Percentiles rank a stretch among this genome's conserved stretches.
Evolutionary conservation across 2,888 invertebrate species (phyloP).

Genomic region (Sinopyrophorus schimmeli): DNA sequence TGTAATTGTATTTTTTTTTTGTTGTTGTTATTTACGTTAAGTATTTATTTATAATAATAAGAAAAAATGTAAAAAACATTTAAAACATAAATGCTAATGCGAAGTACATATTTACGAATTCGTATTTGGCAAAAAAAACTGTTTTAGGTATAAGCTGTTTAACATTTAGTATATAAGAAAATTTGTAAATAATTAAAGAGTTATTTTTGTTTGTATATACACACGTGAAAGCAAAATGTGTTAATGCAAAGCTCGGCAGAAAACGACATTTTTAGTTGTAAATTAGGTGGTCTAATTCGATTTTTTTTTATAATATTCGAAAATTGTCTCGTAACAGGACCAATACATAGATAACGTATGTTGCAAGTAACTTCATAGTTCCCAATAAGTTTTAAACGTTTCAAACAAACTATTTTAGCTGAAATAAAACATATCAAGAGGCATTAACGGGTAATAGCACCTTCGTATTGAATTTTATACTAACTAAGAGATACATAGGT

Average conservation of each 20-base stretch:
- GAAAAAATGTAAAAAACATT: slow-evolving; percentile 39
- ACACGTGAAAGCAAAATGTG: background rate
- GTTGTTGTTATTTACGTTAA: slow-evolving; percentile 18
- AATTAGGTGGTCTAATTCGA: too few relatives aligned
- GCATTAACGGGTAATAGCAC: slow-evolving; percentile 20
- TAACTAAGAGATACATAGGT: too few relatives aligned
- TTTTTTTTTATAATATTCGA: background rate
- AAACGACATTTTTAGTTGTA: background rate
- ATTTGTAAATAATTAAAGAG: background rate
- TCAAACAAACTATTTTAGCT: slow-evolving; percentile 2
- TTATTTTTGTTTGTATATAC: background rate
- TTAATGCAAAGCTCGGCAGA: background rate
- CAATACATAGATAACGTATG: too few relatives aligned
- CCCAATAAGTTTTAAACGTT: slow-evolving; percentile 2
- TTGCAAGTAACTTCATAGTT: too few relatives aligned
- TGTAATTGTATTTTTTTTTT: slow-evolving; percentile 14
- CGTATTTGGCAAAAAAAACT: slow-evolving; percentile 38
- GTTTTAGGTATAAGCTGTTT: slow-evolving; percentile 34
- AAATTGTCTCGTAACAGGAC: too few relatives aligned
- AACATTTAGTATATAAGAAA: slow-evolving; percentile 20
- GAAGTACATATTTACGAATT: slow-evolving; percentile 48
- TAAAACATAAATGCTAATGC: slow-evolving; percentile 32
- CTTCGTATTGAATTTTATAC: too few relatives aligned
- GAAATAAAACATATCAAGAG: slow-evolving; percentile 21
- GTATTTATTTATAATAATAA: slow-evolving; percentile 26